A percentile compares a stretch with the other conserved stretches of the same genome.
These are phyloP conservation scores for Hirtodrosophila histrioides DNA, from an alignment of 2,888 invertebrate genomes.

Conservation along the genomic window DNA sequence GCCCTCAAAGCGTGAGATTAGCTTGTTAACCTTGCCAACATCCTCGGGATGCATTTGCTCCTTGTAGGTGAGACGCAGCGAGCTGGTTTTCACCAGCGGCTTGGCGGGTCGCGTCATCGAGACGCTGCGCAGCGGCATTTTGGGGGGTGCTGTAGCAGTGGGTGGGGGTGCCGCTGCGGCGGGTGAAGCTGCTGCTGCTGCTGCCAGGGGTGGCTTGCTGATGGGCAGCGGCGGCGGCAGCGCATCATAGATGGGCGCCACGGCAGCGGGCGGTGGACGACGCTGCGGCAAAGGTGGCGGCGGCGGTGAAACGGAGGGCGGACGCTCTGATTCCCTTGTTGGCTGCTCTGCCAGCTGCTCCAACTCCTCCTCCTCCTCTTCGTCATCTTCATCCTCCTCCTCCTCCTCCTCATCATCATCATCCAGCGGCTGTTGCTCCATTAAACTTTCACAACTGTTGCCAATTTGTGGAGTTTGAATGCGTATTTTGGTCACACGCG, in stretches of 20 bases:
- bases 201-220: slow-evolving; percentile 56
- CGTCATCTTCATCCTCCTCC: slow-evolving; percentile 20
- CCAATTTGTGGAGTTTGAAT: slow-evolving; percentile 60
- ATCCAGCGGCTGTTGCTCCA: slow-evolving; percentile 60
- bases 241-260: slow-evolving; percentile 56
- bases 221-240: slow-evolving; percentile 63
- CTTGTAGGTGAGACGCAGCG: slow-evolving; percentile 80
- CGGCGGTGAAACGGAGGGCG: slow-evolving; percentile 73
- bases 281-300: slow-evolving; percentile 75
- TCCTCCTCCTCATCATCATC: slow-evolving; percentile 33
- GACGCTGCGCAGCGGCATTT: slow-evolving; percentile 69
- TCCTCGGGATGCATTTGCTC: slow-evolving; percentile 82
- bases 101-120: slow-evolving; percentile 74
- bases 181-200: slow-evolving; percentile 20
- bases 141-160: slow-evolving; percentile 13
- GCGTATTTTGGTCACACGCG: slow-evolving; percentile 49
- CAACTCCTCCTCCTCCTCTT: slow-evolving; percentile 49
- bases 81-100: slow-evolving; percentile 82
- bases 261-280: slow-evolving; percentile 45
- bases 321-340: slow-evolving; percentile 26
- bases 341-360: slow-evolving; percentile 25
- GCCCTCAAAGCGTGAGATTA: slow-evolving; percentile 82
- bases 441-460: slow-evolving; percentile 78
- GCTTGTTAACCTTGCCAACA: slow-evolving; percentile 83
- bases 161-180: slow-evolving; percentile 3